phyloP scores from a whole-genome alignment of 2,888 invertebrate species.

The Brenthis hecate region DNA sequence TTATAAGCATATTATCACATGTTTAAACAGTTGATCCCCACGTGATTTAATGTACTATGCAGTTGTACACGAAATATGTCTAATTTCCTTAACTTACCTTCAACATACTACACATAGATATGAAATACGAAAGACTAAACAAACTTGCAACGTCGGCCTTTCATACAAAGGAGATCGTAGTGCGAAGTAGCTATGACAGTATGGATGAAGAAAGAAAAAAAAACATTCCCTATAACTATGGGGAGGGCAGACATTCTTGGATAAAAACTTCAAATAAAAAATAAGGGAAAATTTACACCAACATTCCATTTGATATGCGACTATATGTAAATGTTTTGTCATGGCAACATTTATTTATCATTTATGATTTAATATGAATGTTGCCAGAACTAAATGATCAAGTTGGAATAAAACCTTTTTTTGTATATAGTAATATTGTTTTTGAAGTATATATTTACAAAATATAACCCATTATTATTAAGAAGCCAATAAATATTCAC shows the following conservation, averaged over 20 bases:
- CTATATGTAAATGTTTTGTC: constrained; percentile 60
- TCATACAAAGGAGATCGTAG: constrained; percentile 68
- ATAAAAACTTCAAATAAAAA: constrained; percentile 57
- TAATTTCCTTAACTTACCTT: constrained; percentile 58
- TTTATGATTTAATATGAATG: constrained; percentile 45
- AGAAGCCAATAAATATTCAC: constrained; percentile 73
- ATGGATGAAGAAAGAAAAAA: constrained; percentile 64
- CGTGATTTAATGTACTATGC: constrained; percentile 40
- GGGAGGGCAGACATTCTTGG: constrained; percentile 84
- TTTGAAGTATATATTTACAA: constrained; percentile 16
- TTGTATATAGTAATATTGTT: constrained; percentile 28
- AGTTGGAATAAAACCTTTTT: constrained; percentile 67
- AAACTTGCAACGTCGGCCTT: constrained; percentile 74
- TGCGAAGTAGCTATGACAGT: constrained; percentile 74
- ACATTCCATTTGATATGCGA: constrained; percentile 85
- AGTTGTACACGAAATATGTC: constrained; percentile 48
- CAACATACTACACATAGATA: constrained; percentile 36
- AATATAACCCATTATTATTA: constrained; percentile 1
- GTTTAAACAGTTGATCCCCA: not conserved
- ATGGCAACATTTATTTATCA: constrained; percentile 64
- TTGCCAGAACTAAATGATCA: constrained; percentile 77
- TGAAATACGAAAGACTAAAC: constrained; percentile 36
- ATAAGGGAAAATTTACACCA: constrained; percentile 82
- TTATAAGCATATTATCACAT: not conserved
- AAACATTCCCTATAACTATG: constrained; percentile 78